These are phyloP conservation scores for Tenebrio molitor DNA, from an alignment of 1,140 invertebrate genomes.

Conservation along the genomic window DNA sequence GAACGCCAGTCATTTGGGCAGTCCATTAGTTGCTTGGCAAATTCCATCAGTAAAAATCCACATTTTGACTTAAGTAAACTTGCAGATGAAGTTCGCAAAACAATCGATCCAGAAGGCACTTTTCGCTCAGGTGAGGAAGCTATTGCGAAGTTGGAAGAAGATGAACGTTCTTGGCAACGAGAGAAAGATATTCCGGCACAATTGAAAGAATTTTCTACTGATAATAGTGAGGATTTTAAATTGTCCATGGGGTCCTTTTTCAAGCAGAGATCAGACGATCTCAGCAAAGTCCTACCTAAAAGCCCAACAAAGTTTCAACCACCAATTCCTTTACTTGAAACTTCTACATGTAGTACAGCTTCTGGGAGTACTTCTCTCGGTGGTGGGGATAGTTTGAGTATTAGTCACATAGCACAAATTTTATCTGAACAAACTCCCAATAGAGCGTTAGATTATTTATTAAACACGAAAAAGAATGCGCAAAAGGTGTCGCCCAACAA, in stretches of 20 bases:
- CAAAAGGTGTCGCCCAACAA: no score
- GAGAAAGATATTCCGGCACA: slow-evolving; percentile 56
- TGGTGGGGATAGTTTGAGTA: slow-evolving; percentile 50
- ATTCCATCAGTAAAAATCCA: slow-evolving; percentile 30
- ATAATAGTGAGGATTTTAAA: slow-evolving; percentile 42
- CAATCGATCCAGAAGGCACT: slow-evolving; percentile 36
- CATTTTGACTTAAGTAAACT: slow-evolving; percentile 52
- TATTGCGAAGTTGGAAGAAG: slow-evolving; percentile 50
- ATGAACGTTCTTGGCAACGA: slow-evolving; percentile 59
- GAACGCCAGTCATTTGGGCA: slow-evolving; percentile 13
- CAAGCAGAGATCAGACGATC: slow-evolving; percentile 53
- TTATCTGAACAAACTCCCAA: slow-evolving; percentile 47
- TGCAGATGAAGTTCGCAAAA: slow-evolving; percentile 48
- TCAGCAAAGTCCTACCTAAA: slow-evolving; percentile 47
- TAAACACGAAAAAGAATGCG: slow-evolving; percentile 42
- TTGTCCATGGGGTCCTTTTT: slow-evolving; percentile 61
- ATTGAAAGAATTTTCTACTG: slow-evolving; percentile 30
- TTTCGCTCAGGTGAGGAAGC: slow-evolving; percentile 56
- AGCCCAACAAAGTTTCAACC: slow-evolving; percentile 51
- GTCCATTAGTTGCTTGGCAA: slow-evolving; percentile 47
- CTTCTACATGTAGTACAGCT: slow-evolving; percentile 17
- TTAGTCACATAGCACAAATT: slow-evolving; percentile 52
- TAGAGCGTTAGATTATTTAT: slow-evolving; percentile 50
- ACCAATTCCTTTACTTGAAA: slow-evolving; percentile 52
- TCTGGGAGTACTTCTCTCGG: background rate